Conservation (phyloP, 2,888 invertebrate species). For the Pseudeuparius sepicola region DNA sequence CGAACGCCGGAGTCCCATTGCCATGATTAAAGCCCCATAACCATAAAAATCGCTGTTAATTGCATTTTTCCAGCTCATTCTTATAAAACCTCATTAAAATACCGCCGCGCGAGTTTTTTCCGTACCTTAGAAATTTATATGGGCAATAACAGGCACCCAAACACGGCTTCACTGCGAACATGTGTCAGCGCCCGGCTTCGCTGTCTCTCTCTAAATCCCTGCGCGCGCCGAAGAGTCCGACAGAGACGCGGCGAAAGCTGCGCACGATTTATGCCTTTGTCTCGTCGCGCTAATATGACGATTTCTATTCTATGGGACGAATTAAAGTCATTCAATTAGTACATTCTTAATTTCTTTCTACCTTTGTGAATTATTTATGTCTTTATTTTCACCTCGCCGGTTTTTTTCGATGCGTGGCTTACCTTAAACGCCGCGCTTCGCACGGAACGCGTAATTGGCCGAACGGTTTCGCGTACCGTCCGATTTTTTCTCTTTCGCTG, state of each 20-base stretch:
- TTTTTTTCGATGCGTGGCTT: too few species aligned
- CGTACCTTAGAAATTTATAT: conserved; percentile 29
- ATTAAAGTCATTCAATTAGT: conserved; percentile 36
- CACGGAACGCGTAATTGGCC: too few species aligned
- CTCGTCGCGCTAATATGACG: conserved; percentile 33
- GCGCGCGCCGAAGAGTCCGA: conserved; percentile 13
- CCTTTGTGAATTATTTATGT: conserved; percentile 31
- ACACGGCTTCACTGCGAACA: conserved; percentile 25
- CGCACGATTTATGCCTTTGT: conserved; percentile 28
- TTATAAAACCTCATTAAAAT: conserved; percentile 29
- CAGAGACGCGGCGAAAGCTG: conserved; percentile 21
- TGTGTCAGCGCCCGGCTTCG: conserved; percentile 19
- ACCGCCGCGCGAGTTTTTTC: conserved; percentile 26
- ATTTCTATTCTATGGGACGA: conserved; percentile 35
- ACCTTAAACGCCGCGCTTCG: too few species aligned
- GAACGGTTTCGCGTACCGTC: too few species aligned
- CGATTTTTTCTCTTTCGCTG: too few species aligned
- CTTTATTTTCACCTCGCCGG: conserved; percentile 27
- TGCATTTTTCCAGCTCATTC: conserved; percentile 24
- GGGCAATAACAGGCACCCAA: conserved; percentile 29
- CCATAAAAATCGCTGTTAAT: conserved; percentile 23
- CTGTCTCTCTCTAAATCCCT: conserved; percentile 6
- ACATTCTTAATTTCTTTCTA: conserved; percentile 34
- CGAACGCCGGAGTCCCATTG: too few species aligned
- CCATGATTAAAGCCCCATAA: too few species aligned